Evolutionary conservation across 2,113 vertebrate species (phyloP).

Genomic region (Tauraco erythrolophus): DNA sequence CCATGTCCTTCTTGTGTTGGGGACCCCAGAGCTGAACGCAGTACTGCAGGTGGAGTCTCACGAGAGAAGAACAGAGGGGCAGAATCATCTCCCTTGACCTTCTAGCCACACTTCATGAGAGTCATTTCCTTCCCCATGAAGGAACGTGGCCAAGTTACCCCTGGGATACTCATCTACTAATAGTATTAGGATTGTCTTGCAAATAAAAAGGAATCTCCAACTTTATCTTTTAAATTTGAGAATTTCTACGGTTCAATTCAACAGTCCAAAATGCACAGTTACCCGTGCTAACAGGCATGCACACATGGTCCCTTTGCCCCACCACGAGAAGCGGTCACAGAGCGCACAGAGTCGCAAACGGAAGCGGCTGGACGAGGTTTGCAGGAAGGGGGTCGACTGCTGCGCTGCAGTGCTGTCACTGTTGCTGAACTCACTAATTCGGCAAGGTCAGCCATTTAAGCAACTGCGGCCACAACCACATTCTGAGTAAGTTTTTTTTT

Average conservation of each 20-base stretch:
- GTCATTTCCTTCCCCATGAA: not conserved
- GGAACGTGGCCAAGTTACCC: not conserved
- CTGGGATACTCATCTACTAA: not conserved
- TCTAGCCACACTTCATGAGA: not conserved
- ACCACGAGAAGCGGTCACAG: fast-evolving
- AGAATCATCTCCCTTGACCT: no score
- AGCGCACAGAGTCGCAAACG: fast-evolving
- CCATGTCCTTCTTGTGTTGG: no score
- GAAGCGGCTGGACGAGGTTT: not conserved
- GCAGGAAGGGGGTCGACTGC: fast-evolving
- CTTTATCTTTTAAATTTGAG: not conserved
- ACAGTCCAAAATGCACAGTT: not conserved
- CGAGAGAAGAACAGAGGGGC: no score
- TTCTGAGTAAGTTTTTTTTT: not conserved
- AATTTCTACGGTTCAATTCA: fast-evolving
- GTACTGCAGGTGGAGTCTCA: no score
- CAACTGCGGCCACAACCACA: not conserved
- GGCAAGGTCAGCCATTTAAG: not conserved
- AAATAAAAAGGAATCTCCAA: not conserved
- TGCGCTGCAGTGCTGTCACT: not conserved
- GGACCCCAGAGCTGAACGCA: no score
- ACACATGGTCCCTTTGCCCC: not conserved
- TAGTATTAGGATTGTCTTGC: not conserved
- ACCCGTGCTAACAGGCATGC: fast-evolving
- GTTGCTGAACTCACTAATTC: not conserved